phyloP scores from a whole-genome alignment of 1,140 invertebrate genomes.

The Temnothorax curvispinosus region DNA sequence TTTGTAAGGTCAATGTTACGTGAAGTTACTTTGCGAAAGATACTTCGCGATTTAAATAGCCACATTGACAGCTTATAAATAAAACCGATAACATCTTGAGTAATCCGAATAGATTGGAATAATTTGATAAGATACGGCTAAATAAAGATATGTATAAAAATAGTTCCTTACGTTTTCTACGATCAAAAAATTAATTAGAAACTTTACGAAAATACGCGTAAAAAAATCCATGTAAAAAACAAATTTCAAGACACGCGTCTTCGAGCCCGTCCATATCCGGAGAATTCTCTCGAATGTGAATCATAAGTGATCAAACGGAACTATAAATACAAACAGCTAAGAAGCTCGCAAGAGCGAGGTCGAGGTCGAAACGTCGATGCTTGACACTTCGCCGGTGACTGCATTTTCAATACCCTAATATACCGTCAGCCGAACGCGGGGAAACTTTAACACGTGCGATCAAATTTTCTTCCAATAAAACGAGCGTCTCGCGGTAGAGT shows the following conservation, averaged over 20 bases:
- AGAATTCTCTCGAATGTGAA: background rate
- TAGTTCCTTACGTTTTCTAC: background rate
- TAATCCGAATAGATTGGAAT: constrained; percentile 10
- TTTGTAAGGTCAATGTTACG: constrained; percentile 19
- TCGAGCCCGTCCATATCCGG: background rate
- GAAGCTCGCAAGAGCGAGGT: background rate
- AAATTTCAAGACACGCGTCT: background rate
- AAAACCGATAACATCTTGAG: constrained; percentile 12
- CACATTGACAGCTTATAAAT: background rate
- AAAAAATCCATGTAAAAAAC: background rate
- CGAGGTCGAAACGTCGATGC: constrained; percentile 4
- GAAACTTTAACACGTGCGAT: background rate
- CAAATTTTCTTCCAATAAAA: background rate
- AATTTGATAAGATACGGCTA: background rate
- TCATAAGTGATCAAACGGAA: background rate
- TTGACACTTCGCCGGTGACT: constrained; percentile 2
- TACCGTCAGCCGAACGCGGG: background rate
- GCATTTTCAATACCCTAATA: constrained; percentile 13
- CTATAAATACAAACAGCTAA: constrained; percentile 10
- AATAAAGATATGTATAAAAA: background rate
- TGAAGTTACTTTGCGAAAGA: constrained; percentile 5
- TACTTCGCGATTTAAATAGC: constrained; percentile 11
- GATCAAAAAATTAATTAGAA: background rate
- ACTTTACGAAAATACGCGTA: background rate
- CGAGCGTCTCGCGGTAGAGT: too few species aligned